Percentiles rank a stretch among this genome's conserved stretches.
Conservation (phyloP, 2,113 vertebrate species). For the Rhinopomastus cyanomelas region DNA sequence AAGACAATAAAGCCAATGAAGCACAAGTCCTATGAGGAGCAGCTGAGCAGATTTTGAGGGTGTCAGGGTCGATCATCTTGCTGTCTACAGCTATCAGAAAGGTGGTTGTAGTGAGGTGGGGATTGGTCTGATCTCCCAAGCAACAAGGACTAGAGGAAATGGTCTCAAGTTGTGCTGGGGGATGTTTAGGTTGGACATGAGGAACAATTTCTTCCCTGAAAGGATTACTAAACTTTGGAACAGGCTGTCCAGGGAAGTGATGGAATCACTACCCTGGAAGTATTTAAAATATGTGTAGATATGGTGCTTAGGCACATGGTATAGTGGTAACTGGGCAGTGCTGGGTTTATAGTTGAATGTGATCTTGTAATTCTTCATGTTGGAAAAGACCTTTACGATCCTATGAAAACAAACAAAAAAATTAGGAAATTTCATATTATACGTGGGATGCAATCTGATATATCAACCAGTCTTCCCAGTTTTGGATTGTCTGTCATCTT, state of each 20-base stretch:
- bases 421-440: not conserved
- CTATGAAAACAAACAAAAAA: not conserved
- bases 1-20: not conserved
- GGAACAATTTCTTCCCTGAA: not conserved
- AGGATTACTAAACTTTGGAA: not conserved
- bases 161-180: not conserved
- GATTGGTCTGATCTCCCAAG: not conserved
- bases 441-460: not conserved
- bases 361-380: too few species aligned
- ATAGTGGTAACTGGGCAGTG: not conserved
- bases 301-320: not conserved
- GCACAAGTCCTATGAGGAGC: not conserved
- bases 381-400: not conserved
- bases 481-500: not conserved
- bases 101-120: not conserved
- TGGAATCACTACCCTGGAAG: not conserved
- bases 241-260: not conserved
- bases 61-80: not conserved
- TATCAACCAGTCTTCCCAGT: not conserved
- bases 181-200: not conserved
- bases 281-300: not conserved
- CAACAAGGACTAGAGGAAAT: not conserved
- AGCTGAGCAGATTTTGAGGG: not conserved
- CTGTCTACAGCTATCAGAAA: not conserved
- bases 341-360: not conserved